Percentiles rank a stretch among this genome's conserved stretches.
phyloP scores from a whole-genome alignment of 2,888 invertebrate genomes.

The Hemicrepidius hirtus region DNA sequence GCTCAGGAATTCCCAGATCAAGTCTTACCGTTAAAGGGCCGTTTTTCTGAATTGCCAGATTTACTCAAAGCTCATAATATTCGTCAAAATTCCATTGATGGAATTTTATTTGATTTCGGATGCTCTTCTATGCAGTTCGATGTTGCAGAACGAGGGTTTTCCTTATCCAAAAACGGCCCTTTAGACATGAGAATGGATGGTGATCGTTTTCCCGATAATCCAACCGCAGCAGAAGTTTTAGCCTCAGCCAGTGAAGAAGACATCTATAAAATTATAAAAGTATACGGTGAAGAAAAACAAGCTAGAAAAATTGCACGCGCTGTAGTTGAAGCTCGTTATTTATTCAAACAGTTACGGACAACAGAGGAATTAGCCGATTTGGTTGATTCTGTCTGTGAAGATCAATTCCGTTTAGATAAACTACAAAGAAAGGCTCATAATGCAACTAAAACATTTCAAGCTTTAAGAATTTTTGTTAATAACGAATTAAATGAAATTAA shows the following conservation, averaged over 20 bases:
- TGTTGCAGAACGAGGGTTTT: constrained; percentile 87
- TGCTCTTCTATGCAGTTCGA: constrained; percentile 98
- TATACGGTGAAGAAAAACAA: constrained; percentile 93
- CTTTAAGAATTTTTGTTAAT: constrained; percentile 95
- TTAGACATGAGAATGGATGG: constrained; percentile 98
- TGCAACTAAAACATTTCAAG: constrained; percentile 95
- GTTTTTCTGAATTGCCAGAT: constrained; percentile 89
- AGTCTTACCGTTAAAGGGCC: constrained; percentile 87
- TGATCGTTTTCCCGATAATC: constrained; percentile 78
- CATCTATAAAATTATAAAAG: constrained; percentile 88
- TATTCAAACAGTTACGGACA: constrained; percentile 80
- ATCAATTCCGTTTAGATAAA: constrained; percentile 79
- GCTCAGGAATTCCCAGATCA: constrained; percentile 80
- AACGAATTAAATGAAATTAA: constrained; percentile 97
- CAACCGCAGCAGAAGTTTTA: constrained; percentile 92
- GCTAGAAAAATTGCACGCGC: constrained; percentile 91
- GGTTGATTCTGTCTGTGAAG: constrained; percentile 71
- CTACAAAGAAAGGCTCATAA: constrained; percentile 84
- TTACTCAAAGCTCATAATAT: constrained; percentile 78
- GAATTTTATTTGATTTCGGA: constrained; percentile 93
- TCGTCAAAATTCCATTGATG: constrained; percentile 84
- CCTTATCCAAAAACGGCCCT: constrained; percentile 88
- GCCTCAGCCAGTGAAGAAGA: constrained; percentile 86
- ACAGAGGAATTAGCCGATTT: constrained; percentile 86
- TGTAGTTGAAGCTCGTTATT: constrained; percentile 85